Conservation (phyloP, 1,140 invertebrate genomes). For the Drosophila sechellia region DNA sequence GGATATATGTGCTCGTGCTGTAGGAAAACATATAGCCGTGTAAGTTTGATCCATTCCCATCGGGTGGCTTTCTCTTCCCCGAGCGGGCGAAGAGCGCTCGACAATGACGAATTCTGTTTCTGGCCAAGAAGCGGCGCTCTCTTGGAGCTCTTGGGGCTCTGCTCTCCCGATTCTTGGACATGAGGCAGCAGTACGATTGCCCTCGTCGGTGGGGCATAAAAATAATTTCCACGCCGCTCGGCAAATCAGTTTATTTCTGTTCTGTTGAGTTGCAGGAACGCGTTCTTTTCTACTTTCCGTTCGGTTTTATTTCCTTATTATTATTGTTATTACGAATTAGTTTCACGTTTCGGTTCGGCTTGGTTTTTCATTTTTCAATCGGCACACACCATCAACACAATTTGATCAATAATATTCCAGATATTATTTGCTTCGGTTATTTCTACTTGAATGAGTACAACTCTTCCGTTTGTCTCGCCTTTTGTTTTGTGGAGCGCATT, state of each 20-base stretch:
- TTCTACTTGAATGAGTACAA: conserved; percentile 13
- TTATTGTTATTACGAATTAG: conserved; percentile 63
- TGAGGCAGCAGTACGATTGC: conserved; percentile 13
- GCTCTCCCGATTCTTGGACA: conserved; percentile 25
- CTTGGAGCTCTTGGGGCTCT: conserved; percentile 1
- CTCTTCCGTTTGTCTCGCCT: conserved; percentile 37
- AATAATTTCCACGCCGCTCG: conserved; percentile 75
- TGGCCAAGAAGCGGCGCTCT: conserved; percentile 38
- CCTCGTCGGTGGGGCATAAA: conserved; percentile 63
- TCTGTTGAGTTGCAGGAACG: conserved; percentile 84
- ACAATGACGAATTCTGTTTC: conserved; percentile 7
- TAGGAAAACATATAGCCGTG: conserved; percentile 8
- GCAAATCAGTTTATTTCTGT: conserved; percentile 84
- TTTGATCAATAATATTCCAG: conserved; percentile 30
- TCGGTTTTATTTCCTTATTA: conserved; percentile 83
- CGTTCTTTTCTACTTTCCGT: conserved; percentile 84
- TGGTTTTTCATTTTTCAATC: conserved; percentile 32
- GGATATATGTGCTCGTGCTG: neutral
- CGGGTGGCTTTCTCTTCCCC: conserved; percentile 8
- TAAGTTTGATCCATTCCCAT: conserved; percentile 35
- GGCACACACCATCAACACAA: conserved; percentile 24
- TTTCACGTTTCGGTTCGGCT: conserved; percentile 63
- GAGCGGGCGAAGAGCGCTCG: conserved; percentile 15
- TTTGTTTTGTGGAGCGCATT: conserved; percentile 39
- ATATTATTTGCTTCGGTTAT: conserved; percentile 37